Evolutionary conservation across 37 sponge, comb jelly and placozoan species (phyloP).

Genomic region (Axinella damicornis): DNA sequence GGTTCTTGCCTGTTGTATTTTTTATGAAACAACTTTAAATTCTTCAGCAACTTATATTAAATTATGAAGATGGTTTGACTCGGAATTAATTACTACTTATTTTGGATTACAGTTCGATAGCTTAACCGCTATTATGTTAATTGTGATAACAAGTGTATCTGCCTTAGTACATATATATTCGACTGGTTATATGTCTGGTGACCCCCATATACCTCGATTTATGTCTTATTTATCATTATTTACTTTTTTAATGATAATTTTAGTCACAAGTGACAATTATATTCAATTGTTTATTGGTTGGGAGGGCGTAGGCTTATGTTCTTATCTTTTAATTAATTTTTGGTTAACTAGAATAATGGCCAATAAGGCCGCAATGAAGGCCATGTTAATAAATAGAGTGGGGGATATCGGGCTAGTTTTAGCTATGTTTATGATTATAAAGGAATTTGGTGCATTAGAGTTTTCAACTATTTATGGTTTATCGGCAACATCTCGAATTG

Average conservation of each 20-base stretch:
- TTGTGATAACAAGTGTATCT: conserved; percentile 78
- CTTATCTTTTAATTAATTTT: conserved; percentile 87
- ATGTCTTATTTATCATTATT: conserved; percentile 87
- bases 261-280: conserved; percentile 87
- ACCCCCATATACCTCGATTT: conserved; percentile 81
- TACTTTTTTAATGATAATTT: conserved; percentile 88
- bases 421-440: conserved; percentile 68
- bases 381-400: conserved; percentile 82
- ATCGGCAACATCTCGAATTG: conserved; percentile 9
- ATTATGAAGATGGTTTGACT: conserved; percentile 73
- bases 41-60: conserved; percentile 58
- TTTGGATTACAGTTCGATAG: conserved; percentile 81
- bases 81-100: conserved; percentile 61
- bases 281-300: conserved; percentile 87
- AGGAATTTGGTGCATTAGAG: conserved; percentile 81
- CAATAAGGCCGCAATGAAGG: conserved; percentile 86
- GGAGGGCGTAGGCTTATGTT: conserved; percentile 81
- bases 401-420: conserved; percentile 81
- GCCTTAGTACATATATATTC: conserved; percentile 86
- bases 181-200: conserved; percentile 73
- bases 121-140: conserved; percentile 71
- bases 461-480: conserved; percentile 53
- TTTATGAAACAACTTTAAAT: conserved; percentile 67
- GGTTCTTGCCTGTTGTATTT: conserved; percentile 63
- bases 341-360: conserved; percentile 79